Percentiles rank a stretch among this genome's conserved stretches.
Evolutionary conservation across 2,113 vertebrate genomes (phyloP).

Genomic region (Callopanchax toddi): DNA sequence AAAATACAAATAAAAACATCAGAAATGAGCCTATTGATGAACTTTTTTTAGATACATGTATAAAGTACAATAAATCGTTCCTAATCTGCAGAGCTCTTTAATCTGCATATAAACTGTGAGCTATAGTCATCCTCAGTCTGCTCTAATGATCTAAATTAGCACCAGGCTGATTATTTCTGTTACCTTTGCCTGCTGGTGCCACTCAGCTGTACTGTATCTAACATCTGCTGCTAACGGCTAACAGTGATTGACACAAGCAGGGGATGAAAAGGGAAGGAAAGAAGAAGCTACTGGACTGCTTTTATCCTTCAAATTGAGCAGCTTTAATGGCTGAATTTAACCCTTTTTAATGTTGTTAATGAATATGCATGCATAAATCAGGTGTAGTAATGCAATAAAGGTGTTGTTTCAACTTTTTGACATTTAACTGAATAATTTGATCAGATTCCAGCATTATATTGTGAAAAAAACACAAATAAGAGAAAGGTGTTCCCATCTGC

Average conservation of each 20-base stretch:
- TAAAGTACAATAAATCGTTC: too few species aligned
- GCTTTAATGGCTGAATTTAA: too few species aligned
- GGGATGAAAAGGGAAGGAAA: slow-evolving; percentile 7
- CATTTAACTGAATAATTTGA: too few species aligned
- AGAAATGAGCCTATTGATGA: too few species aligned
- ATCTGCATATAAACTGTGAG: not conserved
- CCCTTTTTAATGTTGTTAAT: too few species aligned
- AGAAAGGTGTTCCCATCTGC: not conserved
- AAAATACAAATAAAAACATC: too few species aligned
- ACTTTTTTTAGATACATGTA: too few species aligned
- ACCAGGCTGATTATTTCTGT: slow-evolving; percentile 30
- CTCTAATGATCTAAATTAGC: too few species aligned
- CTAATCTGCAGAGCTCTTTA: too few species aligned
- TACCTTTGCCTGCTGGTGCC: slow-evolving; percentile 32
- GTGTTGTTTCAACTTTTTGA: too few species aligned
- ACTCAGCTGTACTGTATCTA: slow-evolving; percentile 46
- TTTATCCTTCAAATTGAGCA: not conserved
- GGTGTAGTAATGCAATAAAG: too few species aligned
- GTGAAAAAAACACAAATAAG: not conserved
- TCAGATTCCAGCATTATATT: not conserved
- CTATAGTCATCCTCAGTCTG: not conserved
- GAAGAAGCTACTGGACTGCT: not conserved
- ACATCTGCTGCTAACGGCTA: slow-evolving; percentile 34
- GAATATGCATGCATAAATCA: too few species aligned
- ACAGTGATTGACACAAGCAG: slow-evolving; percentile 36